phyloP scores from a whole-genome alignment of 2,797 vertebrate species.

The Phalanger gymnotis region DNA sequence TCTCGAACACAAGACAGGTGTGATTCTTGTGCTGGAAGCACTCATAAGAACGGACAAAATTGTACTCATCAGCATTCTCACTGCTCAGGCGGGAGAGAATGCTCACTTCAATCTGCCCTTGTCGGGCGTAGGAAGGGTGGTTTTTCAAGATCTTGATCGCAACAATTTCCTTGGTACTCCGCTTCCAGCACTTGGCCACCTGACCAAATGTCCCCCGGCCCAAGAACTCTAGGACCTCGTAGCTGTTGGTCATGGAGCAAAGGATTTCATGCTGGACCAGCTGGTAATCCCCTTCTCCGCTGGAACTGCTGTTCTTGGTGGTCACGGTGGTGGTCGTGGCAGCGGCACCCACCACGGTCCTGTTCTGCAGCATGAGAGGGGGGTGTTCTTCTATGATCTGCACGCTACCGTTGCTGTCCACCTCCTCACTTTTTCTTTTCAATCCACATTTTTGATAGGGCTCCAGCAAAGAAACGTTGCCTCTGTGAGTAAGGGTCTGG shows the following conservation, averaged over 20 bases:
- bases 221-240: slow-evolving; percentile 98
- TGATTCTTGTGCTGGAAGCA: slow-evolving; percentile 99
- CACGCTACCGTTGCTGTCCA: slow-evolving; percentile 98
- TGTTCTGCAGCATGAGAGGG: slow-evolving; percentile 95
- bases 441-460: slow-evolving; percentile 94
- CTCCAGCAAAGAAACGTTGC: slow-evolving; percentile 90
- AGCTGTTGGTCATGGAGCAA: slow-evolving; percentile 98
- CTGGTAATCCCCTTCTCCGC: slow-evolving; percentile 98
- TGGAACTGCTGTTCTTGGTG: slow-evolving; percentile 96
- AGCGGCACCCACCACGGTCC: slow-evolving; percentile 91
- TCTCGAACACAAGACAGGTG: slow-evolving; percentile 99
- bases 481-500: slow-evolving; percentile 87
- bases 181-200: slow-evolving; percentile 98
- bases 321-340: slow-evolving; percentile 96
- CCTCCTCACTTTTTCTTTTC: slow-evolving; percentile 98
- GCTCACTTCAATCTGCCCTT: slow-evolving; percentile 99
- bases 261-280: slow-evolving; percentile 98
- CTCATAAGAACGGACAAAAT: slow-evolving; percentile 98
- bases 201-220: slow-evolving; percentile 98
- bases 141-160: slow-evolving; percentile 99
- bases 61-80: slow-evolving; percentile 97
- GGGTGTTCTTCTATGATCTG: slow-evolving; percentile 99
- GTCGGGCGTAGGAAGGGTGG: slow-evolving; percentile 97
- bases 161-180: slow-evolving; percentile 98
- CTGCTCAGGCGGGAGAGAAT: slow-evolving; percentile 97